Base-by-base conservation (phyloP, 2,113 vertebrate genomes). In the Cettia cetti region DNA sequence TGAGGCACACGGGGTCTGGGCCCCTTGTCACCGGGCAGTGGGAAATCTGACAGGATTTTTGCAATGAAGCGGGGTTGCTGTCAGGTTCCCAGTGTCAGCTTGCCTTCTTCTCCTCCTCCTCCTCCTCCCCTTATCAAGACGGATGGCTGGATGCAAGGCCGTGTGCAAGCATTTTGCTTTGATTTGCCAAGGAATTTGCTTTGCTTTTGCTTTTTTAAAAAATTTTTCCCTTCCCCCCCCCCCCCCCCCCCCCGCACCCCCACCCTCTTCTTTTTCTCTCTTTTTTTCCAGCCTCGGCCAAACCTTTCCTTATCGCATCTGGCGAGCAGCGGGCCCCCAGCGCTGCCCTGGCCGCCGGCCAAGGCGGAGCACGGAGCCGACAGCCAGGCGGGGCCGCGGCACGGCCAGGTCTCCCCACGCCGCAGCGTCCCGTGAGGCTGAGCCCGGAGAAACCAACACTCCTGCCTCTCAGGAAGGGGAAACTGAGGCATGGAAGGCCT, bases 261-360 rank as follows among this genome's bases (percentile, higher is more conserved):
- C 17, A 6, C 22, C 21, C 21, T 9, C 8, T 18, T 13, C 11
- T 54, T 69, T 79, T 61, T 31, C 16, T 45, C 44, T 33, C 53
- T 14, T 69, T 94, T 94, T 95, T 44, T 63, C 68, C 90, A 83
- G 78, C 42, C 50, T 21, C 35, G 1, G 77, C 78, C 59, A 11
- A 93, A 91, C 92, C 47, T 94, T 82, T 86, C 86, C 91, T 71
- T 84, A 92, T 96, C 94, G 2, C 96, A 95, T 96, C 96, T 96
- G 96, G 94, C 1, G 12, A 71, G 86, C 94, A 93, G 95, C 16
- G 3, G 74, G 89, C 75, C 81, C 86, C 89, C 84, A 26, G 90
- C 3, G 2, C 88, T 57, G 71, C 64, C 77, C 82, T 95, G 95
- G 94, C 94, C 0, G 2, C 35, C 3, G 56, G 86, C 95, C 95